Evolutionary conservation across 2,888 invertebrate genomes (phyloP).

Genomic region (Lepidochitona cinerea): DNA sequence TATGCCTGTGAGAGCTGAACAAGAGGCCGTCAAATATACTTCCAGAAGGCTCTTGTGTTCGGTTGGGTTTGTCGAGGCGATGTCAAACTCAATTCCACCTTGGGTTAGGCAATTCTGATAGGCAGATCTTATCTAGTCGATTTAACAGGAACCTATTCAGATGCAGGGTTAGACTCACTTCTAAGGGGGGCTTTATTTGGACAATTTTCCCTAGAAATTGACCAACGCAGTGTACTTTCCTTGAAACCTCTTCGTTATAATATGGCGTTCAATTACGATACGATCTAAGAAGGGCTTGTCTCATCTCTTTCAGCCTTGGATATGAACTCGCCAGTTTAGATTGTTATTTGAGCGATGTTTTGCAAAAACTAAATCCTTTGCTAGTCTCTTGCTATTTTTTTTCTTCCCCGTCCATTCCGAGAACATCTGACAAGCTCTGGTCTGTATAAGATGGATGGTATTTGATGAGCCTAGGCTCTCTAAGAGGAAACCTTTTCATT

Average conservation of each 20-base stretch:
- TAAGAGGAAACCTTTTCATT: not conserved
- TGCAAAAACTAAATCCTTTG: not conserved
- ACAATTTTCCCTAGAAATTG: not conserved
- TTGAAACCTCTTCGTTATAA: not conserved
- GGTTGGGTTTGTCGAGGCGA: too few relatives aligned
- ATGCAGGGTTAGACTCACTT: not conserved
- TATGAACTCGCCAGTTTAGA: not conserved
- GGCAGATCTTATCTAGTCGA: not conserved
- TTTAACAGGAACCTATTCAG: not conserved
- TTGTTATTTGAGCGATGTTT: not conserved
- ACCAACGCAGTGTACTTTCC: not conserved
- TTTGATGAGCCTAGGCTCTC: too few relatives aligned
- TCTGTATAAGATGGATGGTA: too few relatives aligned
- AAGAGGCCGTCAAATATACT: too few relatives aligned
- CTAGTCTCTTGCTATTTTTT: not conserved
- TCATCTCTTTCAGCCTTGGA: not conserved
- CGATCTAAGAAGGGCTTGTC: not conserved
- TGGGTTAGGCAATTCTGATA: not conserved
- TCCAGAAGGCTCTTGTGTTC: too few relatives aligned
- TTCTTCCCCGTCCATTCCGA: too few relatives aligned
- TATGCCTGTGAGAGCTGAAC: too few relatives aligned
- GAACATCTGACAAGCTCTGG: too few relatives aligned
- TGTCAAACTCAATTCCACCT: not conserved
- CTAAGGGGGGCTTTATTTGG: not conserved
- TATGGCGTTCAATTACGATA: constrained; percentile 7